Percentiles rank a stretch among this genome's conserved stretches.
These are phyloP conservation scores for Phenganax marumi DNA, from an alignment of 92 coral and sea anemone genomes.

Conservation along the genomic window DNA sequence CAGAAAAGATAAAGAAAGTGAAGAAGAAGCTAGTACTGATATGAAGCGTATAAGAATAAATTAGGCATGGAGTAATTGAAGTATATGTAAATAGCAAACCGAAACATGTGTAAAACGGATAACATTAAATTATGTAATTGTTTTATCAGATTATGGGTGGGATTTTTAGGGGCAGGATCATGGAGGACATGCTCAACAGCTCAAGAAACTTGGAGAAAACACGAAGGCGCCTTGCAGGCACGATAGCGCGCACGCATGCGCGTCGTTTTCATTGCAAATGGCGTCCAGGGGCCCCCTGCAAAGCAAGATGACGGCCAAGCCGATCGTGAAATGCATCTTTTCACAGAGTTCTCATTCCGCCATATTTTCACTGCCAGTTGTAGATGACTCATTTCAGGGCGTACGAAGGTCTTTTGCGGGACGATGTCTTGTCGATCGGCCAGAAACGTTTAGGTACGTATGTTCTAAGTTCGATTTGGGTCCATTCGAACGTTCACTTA, in stretches of 20 bases:
- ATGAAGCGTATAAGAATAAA: too few species aligned
- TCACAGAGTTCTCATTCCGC: constrained; percentile 99
- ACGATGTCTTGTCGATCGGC: constrained; percentile 60
- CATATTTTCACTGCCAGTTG: constrained; percentile 83
- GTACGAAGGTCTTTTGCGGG: constrained; percentile 60
- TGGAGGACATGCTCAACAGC: too few species aligned
- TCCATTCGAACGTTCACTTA: constrained; percentile 51
- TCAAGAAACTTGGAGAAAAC: constrained; percentile 13
- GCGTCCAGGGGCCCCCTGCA: constrained; percentile 99
- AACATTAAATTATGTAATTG: too few species aligned
- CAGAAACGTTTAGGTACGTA: constrained; percentile 75
- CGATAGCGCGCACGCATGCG: constrained; percentile 54
- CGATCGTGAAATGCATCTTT: constrained; percentile 99
- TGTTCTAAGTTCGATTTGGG: constrained; percentile 61
- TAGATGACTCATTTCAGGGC: constrained; percentile 83
- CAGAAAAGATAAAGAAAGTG: neutral
- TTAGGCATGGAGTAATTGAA: too few species aligned
- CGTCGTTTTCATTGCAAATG: constrained; percentile 66
- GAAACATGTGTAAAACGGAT: too few species aligned
- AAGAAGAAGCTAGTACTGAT: neutral
- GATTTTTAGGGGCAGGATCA: too few species aligned
- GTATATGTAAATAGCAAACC: too few species aligned
- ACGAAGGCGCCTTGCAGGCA: too few species aligned
- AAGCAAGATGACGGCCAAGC: constrained; percentile 99
- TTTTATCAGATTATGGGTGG: neutral